A percentile compares a stretch with the other conserved stretches of the same genome.
Conservation (phyloP, 2,113 vertebrate genomes). For the Desmodus rotundus region DNA sequence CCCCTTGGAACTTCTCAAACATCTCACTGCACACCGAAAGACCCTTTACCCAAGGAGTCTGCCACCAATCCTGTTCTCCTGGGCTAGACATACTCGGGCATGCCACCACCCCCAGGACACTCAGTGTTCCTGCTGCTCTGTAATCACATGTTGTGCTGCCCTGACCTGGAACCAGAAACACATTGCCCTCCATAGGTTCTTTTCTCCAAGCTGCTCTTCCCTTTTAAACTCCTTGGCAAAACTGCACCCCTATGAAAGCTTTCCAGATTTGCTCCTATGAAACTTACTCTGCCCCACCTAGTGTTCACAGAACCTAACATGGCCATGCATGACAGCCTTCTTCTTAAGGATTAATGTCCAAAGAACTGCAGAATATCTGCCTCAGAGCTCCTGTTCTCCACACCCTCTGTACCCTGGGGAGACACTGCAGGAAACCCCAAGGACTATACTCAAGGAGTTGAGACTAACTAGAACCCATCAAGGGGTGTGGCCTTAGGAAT, state of each 20-base stretch:
- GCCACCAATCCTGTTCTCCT: fast-evolving
- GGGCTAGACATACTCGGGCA: no score
- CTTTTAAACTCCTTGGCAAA: neutral
- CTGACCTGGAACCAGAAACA: neutral
- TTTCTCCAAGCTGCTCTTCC: neutral
- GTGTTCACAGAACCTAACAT: neutral
- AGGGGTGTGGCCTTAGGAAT: neutral
- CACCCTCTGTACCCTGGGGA: neutral
- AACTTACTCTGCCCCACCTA: neutral
- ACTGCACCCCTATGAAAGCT: neutral
- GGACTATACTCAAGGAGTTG: neutral
- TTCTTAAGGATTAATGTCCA: neutral
- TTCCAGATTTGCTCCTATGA: neutral
- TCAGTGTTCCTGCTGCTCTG: fast-evolving
- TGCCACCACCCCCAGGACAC: no score
- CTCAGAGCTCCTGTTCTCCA: neutral
- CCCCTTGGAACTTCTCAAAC: neutral
- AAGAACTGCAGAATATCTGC: neutral
- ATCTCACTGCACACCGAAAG: neutral
- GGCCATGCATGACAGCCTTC: neutral
- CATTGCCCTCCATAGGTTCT: neutral
- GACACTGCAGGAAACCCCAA: neutral
- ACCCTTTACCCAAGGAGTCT: neutral
- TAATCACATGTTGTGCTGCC: neutral
- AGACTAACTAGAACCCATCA: neutral